Evolutionary conservation across 2,888 invertebrate species (phyloP), one percentile per base, ranked within the genome.

Genomic region (Agonopterix heracliana): DNA sequence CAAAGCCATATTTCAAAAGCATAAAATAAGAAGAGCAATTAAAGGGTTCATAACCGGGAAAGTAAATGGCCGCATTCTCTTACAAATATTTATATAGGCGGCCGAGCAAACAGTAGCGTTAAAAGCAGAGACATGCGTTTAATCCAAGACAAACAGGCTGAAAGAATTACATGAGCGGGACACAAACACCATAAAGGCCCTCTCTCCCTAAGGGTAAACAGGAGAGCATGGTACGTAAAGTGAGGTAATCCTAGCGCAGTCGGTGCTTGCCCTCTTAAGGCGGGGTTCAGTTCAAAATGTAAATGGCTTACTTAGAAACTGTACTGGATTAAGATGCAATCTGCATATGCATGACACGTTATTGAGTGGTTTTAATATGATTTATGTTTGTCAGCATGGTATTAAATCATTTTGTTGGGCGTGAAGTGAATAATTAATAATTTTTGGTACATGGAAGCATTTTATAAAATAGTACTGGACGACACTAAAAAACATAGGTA

Each of bases 121-220:
- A 78, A 81, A 81, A 82, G 83, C 82, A 79, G 81, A 84, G 83
- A 85, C 81, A 83, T 79, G 75, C 77, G 81, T 76, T 81, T 83
- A 85, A 84, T 86, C 83, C 80, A 83, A 81, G 71, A 74, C 74
- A 87, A 87, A 86, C 83, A 41, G 65, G 66, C 74, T 83, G 72
- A 78, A 83, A 81, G 81, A 82, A 84, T 82, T 78, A 82, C 74
- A 71, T 59, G 75, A 75, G 76, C 66, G 71, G 71, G 81, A 82
- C 81, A 81, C 76, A 80, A 77, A 78, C 76, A 79, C 68, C 68
- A 67, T 76, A 75, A 75, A 74, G 64, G 70, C 68, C 68, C 66
- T 62, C 71, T 71, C 64, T 63, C 74, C 71, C 67, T 67, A 54
- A 66, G 68, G 69, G 78, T 74, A 81, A 81, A 84, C 78, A 79